Evolutionary conservation across 1,140 invertebrate genomes (phyloP), one percentile per base, ranked within the genome.

Genomic region (Micrasema minimum): DNA sequence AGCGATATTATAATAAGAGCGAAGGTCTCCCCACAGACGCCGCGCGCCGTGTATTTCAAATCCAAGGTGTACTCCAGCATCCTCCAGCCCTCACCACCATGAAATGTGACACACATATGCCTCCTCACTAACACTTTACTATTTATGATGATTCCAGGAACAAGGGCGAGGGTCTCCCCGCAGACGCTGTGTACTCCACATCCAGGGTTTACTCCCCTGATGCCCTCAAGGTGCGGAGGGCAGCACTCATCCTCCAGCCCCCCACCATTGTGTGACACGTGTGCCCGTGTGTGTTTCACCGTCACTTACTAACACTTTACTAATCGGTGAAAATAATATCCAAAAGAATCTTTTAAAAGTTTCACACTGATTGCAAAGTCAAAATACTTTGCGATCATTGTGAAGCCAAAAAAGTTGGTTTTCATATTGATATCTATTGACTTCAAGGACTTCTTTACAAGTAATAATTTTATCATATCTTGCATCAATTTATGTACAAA

Each of bases 171-270:
- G 85, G 84, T 1, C 82, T 87, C 14, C 86, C 86, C 14, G 86
- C 85, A 23, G 87, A 88, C 77, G 86, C 87, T 9, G 85, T 88
- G 59, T 88, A 88, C 78, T 85, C 82, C 18, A 83, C 86, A 43
- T 43, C 65, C 66, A 82, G 82, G 16, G 77, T 78, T 37, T 85
- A 85, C 79, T 89, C 88, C 76, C 89, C 89, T 35, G 90, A 88
- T 79, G 90, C 90, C 80, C 90, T 91, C 88, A 91, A 91, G 89
- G 90, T 91, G 85, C 90, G 90, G 82, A 88, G 90, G 79, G 90
- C 90, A 78, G 89, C 90, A 78, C 90, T 91, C 85, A 89, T 91
- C 81, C 88, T 91, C 80, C 90, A 91, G 85, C 89, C 90, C 74
- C 90, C 90, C 81, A 91, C 90, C 87, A 90, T 89, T 85, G 90